These are phyloP conservation scores for Petaurus breviceps DNA, from an alignment of 2,113 vertebrate genomes.

Conservation along the genomic window DNA sequence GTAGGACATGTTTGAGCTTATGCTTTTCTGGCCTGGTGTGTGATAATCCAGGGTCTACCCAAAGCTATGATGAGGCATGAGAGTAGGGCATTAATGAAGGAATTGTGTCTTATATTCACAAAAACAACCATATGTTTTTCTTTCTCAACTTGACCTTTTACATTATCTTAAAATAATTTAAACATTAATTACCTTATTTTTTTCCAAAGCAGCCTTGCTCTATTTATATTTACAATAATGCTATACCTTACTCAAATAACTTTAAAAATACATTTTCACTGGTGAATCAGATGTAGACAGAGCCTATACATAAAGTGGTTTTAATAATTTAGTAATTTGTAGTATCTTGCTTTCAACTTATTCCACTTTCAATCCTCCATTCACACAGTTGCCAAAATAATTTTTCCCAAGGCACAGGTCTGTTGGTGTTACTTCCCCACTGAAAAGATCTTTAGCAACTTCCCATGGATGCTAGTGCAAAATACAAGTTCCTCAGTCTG, in stretches of 20 bases:
- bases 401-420: neutral
- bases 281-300: neutral
- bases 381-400: neutral
- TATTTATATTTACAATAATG: neutral
- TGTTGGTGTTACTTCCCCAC: neutral
- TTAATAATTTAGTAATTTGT: neutral
- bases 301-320: neutral
- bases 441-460: neutral
- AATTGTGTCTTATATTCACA: neutral
- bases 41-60: neutral
- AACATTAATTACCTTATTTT: neutral
- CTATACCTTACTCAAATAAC: no score
- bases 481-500: neutral
- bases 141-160: neutral
- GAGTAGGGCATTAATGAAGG: neutral
- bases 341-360: neutral
- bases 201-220: neutral
- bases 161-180: neutral
- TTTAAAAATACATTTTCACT: neutral
- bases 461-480: neutral
- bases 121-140: neutral
- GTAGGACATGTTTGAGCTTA: neutral
- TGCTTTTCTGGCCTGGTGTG: neutral
- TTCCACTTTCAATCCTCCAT: neutral
- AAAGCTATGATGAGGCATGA: neutral